Evolutionary conservation across 2,888 invertebrate genomes (phyloP), one percentile per base, ranked within the genome.

Genomic region (Ommatoiulus sabulosus): DNA sequence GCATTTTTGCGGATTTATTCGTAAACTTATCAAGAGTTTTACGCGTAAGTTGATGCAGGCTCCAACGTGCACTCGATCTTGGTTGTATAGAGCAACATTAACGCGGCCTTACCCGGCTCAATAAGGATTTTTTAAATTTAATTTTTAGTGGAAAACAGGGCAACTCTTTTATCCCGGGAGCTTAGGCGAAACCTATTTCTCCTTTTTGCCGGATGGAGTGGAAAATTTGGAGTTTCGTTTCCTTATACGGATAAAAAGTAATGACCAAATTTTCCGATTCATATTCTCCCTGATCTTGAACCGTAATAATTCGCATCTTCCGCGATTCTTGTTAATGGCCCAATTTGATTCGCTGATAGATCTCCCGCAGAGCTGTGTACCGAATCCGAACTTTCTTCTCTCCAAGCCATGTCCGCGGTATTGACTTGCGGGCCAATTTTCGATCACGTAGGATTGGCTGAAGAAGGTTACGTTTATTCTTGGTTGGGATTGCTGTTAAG

Each of bases 381-480:
- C 46, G 93, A 94, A 90, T 92, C 94, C 85, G 94, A 94, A 91
- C 92, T 94, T 90, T 92, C 93, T 17, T 93, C 94, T 15, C 92
- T 94, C 0, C 91, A 98, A 94, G 99, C 99, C 1, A 98, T 99
- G 97, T 97, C 98, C 90, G 97, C 98, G 12, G 94, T 99, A 44
- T 94, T 99, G 1, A 98, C 98, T 92, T 99, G 99, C 92, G 99
- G 99, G 0, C 96, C 98, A 0, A 97, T 98, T 91, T 99, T 99
- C 93, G 97, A 98, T 91, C 95, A 96, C 0, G 94, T 95, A 87
- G 96, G 96, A 46, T 93, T 97, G 57, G 95, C 96, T 10, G 98
- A 98, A 92, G 99, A 99, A 91, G 98, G 98, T 86, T 93, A 93
- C 90, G 95, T 98, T 91, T 99, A 98, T 92, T 95, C 96, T 89